Evolutionary conservation across 2,888 invertebrate species (phyloP).

Genomic region (Nymphalis urticae): DNA sequence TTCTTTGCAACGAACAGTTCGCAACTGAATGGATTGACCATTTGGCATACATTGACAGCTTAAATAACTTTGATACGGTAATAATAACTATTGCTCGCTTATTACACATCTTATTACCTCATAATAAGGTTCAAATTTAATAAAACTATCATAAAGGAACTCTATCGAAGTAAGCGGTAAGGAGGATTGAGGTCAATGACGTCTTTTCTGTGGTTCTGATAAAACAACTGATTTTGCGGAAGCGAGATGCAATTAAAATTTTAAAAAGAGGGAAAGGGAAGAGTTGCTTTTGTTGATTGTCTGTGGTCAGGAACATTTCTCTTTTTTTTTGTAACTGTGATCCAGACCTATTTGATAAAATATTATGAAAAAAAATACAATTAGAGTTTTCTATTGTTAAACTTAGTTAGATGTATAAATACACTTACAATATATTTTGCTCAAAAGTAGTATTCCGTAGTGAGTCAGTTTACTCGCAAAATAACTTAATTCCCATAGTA

Average conservation of each 20-base stretch:
- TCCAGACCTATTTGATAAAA: not conserved
- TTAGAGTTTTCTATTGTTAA: no score
- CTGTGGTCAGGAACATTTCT: constrained; percentile 51
- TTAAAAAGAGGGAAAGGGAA: constrained; percentile 46
- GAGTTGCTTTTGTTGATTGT: constrained; percentile 45
- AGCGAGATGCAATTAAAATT: constrained; percentile 51
- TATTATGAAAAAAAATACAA: no score
- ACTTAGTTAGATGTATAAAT: no score
- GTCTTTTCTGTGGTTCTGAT: constrained; percentile 63
- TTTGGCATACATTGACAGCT: constrained; percentile 51
- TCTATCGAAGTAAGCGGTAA: constrained; percentile 44
- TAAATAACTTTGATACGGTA: constrained; percentile 35
- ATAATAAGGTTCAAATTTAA: constrained; percentile 37
- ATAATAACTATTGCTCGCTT: constrained; percentile 41
- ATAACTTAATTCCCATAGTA: no score
- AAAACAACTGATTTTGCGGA: constrained; percentile 60
- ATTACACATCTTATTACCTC: constrained; percentile 36
- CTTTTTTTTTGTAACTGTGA: not conserved
- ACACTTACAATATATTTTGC: no score
- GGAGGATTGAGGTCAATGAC: constrained; percentile 76
- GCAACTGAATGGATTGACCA: constrained; percentile 46
- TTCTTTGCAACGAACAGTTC: constrained; percentile 41
- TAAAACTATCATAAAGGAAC: constrained; percentile 37
- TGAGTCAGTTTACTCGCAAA: no score
- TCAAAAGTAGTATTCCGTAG: no score